Conservation (phyloP, 2,888 invertebrate genomes). For the Sycophila texana region DNA sequence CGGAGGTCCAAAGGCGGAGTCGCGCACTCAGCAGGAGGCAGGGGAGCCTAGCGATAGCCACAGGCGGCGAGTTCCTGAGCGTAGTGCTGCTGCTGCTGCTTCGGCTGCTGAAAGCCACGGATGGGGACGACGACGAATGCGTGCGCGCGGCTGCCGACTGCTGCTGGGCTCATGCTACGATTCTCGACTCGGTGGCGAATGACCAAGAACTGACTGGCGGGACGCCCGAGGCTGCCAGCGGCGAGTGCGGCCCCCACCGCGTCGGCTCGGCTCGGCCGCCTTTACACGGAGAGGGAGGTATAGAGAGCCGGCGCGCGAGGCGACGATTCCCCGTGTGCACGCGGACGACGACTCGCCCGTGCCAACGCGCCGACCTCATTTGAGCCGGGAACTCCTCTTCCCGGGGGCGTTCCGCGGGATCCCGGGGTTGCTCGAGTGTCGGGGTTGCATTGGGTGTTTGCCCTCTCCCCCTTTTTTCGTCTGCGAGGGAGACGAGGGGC, state of each 20-base stretch:
- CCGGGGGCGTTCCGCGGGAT: too few species aligned
- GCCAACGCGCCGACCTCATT: neutral
- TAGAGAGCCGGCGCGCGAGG: neutral
- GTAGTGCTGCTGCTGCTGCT: conserved; percentile 58
- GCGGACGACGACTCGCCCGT: neutral
- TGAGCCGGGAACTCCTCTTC: neutral
- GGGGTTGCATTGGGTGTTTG: too few species aligned
- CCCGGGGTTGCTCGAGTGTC: too few species aligned
- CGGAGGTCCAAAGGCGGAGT: neutral
- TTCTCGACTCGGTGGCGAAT: conserved; percentile 58
- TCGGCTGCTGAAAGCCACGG: conserved; percentile 6
- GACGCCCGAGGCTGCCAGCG: neutral
- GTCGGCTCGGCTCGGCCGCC: neutral
- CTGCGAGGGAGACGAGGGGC: too few species aligned
- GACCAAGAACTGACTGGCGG: conserved; percentile 54
- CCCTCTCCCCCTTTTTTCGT: too few species aligned
- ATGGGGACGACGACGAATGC: conserved; percentile 1
- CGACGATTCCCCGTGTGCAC: neutral
- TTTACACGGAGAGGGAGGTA: neutral
- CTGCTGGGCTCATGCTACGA: conserved; percentile 72
- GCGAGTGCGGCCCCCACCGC: neutral
- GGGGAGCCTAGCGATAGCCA: conserved; percentile 72
- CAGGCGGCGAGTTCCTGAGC: conserved; percentile 66
- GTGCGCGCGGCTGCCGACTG: conserved; percentile 60
- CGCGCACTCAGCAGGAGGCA: conserved; percentile 15